Conservation (phyloP, 2,797 vertebrate genomes). For the Emys orbicularis region DNA sequence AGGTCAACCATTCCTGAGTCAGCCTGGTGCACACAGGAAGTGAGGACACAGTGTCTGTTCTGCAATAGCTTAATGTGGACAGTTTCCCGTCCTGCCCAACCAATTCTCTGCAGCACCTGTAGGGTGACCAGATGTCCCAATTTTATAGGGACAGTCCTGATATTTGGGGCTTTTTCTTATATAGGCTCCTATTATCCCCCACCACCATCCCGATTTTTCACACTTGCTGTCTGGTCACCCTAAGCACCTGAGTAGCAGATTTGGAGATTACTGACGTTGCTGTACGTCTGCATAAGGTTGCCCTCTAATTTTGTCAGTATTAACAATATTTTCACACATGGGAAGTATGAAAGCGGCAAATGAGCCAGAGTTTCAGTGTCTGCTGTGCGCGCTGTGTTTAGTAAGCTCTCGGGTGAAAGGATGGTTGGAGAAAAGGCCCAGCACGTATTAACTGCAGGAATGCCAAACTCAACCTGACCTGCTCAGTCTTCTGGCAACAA, state of each 20-base stretch:
- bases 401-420: not conserved
- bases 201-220: too few relatives aligned
- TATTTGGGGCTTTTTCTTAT: too few relatives aligned
- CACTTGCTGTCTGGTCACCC: too few relatives aligned
- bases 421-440: not conserved
- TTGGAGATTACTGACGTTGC: not conserved
- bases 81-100: accelerated
- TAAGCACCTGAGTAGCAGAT: not conserved
- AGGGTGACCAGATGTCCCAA: too few relatives aligned
- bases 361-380: accelerated
- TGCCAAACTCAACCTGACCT: not conserved
- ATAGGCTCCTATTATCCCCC: too few relatives aligned
- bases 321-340: accelerated
- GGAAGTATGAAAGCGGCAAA: not conserved
- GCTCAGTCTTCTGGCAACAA: not conserved
- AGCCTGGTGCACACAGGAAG: not conserved
- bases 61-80: accelerated
- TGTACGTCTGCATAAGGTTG: not conserved
- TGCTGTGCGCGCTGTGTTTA: not conserved
- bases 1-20: not conserved
- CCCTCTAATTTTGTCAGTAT: not conserved
- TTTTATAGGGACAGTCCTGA: too few relatives aligned
- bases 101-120: accelerated
- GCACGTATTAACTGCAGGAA: not conserved
- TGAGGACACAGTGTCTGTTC: not conserved